phyloP scores from a whole-genome alignment of 2,797 vertebrate species.

The Telmatherina bonti region DNA sequence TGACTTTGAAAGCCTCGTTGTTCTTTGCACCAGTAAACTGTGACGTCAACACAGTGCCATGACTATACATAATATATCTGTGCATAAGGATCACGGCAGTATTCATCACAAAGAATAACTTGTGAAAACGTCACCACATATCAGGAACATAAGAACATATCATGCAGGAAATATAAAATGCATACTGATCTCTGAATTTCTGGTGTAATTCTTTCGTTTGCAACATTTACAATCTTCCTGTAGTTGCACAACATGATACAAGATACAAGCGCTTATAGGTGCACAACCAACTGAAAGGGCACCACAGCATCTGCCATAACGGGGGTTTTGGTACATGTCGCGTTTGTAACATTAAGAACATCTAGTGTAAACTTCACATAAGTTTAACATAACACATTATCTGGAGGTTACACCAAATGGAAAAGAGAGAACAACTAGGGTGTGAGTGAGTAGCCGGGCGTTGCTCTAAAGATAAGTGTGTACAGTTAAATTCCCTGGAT shows the following conservation, averaged over 20 bases:
- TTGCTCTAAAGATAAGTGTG: conserved; percentile 33
- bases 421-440: conserved; percentile 9
- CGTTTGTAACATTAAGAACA: not conserved
- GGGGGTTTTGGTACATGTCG: not conserved
- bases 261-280: not conserved
- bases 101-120: not conserved
- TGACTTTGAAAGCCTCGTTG: not conserved
- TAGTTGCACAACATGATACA: not conserved
- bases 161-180: not conserved
- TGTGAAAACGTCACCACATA: not conserved
- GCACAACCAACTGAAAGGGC: not conserved
- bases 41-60: not conserved
- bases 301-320: not conserved
- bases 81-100: not conserved
- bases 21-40: not conserved
- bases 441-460: conserved; percentile 41
- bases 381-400: not conserved
- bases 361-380: not conserved
- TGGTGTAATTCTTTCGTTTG: not conserved
- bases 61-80: not conserved
- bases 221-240: not conserved
- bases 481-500: conserved; percentile 37
- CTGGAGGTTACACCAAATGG: not conserved
- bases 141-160: not conserved
- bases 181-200: not conserved